Evolutionary conservation across 2,797 vertebrate species (phyloP).

Genomic region (Mus caroli): DNA sequence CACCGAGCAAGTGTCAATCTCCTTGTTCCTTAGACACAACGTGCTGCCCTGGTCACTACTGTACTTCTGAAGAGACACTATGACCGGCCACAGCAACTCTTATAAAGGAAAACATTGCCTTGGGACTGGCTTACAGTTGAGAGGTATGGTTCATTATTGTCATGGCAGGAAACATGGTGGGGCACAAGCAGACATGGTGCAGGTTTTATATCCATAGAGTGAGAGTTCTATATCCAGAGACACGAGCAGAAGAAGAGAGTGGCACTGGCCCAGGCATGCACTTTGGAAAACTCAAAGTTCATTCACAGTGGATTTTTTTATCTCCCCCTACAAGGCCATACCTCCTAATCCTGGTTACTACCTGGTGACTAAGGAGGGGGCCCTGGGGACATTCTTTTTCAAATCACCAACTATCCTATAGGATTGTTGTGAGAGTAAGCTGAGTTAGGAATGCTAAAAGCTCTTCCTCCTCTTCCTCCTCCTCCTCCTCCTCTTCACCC

Average conservation of each 20-base stretch:
- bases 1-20: neutral
- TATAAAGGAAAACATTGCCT: neutral
- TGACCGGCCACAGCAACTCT: neutral
- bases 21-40: slow-evolving; percentile 11
- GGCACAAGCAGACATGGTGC: neutral
- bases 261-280: neutral
- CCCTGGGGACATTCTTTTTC: neutral
- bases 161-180: neutral
- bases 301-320: neutral
- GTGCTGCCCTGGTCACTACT: neutral
- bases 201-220: neutral
- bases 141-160: neutral
- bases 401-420: neutral
- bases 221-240: neutral
- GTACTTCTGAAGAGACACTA: neutral
- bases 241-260: neutral
- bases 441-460: neutral
- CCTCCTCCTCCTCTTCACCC: neutral
- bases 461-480: neutral
- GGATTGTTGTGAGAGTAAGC: neutral
- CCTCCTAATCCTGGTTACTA: neutral
- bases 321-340: neutral
- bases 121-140: neutral
- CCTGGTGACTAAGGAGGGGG: neutral
- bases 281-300: neutral